Evolutionary conservation across 2,888 invertebrate species (phyloP).

Genomic region (Patella ulyssiponensis): DNA sequence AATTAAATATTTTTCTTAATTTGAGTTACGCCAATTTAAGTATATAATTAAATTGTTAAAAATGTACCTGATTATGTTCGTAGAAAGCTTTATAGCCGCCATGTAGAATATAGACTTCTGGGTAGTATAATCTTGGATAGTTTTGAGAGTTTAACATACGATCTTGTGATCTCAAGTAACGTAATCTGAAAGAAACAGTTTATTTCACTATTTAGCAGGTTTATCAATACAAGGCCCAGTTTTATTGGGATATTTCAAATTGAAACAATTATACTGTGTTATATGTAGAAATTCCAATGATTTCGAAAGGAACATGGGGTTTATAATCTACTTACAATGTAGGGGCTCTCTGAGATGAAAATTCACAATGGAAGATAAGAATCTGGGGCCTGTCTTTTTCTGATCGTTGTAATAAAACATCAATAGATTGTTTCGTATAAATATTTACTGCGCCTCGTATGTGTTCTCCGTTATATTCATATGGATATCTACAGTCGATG

Average conservation of each 20-base stretch:
- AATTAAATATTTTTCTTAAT: not conserved
- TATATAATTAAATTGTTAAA: not conserved
- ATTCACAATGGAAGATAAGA: conserved; percentile 39
- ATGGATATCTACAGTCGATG: conserved; percentile 94
- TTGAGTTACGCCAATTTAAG: not conserved
- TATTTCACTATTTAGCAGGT: not conserved
- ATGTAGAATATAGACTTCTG: conserved; percentile 91
- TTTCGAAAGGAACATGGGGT: not conserved
- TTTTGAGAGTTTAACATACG: conserved; percentile 82
- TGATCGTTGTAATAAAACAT: conserved; percentile 15
- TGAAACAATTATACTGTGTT: not conserved
- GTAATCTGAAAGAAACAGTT: conserved; percentile 76
- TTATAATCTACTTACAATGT: conserved; percentile 29
- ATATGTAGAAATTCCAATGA: not conserved
- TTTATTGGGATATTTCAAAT: not conserved
- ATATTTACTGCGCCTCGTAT: conserved; percentile 21
- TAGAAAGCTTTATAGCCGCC: conserved; percentile 90
- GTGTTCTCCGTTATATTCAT: conserved; percentile 79
- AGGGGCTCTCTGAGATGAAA: conserved; percentile 36
- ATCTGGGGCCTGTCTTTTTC: conserved; percentile 22
- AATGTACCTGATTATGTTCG: conserved; percentile 74
- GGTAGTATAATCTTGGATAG: conserved; percentile 89
- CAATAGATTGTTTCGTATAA: conserved; percentile 22
- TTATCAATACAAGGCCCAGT: no score
- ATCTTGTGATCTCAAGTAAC: conserved; percentile 86